phyloP scores from a whole-genome alignment of 2,888 invertebrate species.

The Drosophila longiperda region DNA sequence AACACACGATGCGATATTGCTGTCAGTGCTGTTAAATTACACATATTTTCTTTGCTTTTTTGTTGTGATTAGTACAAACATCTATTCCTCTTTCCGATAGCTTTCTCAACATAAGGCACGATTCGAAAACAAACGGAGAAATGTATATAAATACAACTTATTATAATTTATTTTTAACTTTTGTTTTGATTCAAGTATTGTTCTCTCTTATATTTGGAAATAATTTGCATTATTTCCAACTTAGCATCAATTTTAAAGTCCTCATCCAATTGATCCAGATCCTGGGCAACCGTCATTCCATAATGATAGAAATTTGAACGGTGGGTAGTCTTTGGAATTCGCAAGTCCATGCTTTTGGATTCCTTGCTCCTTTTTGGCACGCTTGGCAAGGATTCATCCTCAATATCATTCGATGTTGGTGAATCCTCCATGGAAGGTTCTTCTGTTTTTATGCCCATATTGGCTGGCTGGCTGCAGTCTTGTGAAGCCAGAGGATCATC shows the following conservation, averaged over 20 bases:
- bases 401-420: slow-evolving; percentile 15
- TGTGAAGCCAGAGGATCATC: slow-evolving; percentile 55
- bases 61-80: slow-evolving; percentile 45
- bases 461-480: slow-evolving; percentile 21
- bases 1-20: slow-evolving; percentile 10
- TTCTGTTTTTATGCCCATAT: slow-evolving; percentile 41
- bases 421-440: slow-evolving; percentile 26
- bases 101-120: slow-evolving; percentile 44
- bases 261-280: slow-evolving; percentile 55
- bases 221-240: slow-evolving; percentile 57
- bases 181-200: slow-evolving; percentile 47
- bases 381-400: slow-evolving; percentile 5
- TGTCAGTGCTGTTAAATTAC: slow-evolving; percentile 28
- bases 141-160: too few species aligned
- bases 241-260: slow-evolving; percentile 59
- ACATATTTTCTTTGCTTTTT: slow-evolving; percentile 13
- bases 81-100: slow-evolving; percentile 20
- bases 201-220: slow-evolving; percentile 53
- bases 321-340: slow-evolving; percentile 7
- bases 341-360: slow-evolving; percentile 7
- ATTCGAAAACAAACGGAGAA: neutral
- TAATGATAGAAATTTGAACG: slow-evolving; percentile 50
- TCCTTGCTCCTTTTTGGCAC: slow-evolving; percentile 27
- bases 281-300: slow-evolving; percentile 58
- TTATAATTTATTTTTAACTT: slow-evolving; percentile 24